These are phyloP conservation scores for Empidonax alnorum DNA, from an alignment of 2,113 vertebrate species.

Conservation along the genomic window DNA sequence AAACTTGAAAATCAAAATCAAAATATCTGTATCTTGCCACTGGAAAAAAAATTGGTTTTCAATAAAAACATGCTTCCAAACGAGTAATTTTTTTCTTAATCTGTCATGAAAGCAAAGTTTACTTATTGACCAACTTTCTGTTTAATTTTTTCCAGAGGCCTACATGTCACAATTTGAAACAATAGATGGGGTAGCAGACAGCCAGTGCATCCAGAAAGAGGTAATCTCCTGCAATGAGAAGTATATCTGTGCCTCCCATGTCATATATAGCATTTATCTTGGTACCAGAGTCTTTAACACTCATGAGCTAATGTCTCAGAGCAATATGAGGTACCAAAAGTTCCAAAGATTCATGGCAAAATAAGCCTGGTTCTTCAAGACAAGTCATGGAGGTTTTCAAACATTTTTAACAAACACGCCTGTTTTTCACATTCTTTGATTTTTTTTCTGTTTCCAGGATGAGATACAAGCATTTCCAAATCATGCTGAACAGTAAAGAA, in stretches of 20 bases:
- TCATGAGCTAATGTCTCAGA: not conserved
- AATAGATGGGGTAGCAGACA: not conserved
- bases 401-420: not conserved
- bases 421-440: not conserved
- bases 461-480: not conserved
- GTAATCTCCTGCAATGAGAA: not conserved
- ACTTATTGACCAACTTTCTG: not conserved
- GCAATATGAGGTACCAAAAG: not conserved
- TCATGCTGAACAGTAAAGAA: not conserved
- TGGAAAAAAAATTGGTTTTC: not conserved
- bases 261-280: not conserved
- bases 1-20: not conserved
- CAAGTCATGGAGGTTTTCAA: not conserved
- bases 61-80: not conserved
- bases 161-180: not conserved
- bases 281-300: not conserved
- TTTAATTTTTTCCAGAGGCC: not conserved
- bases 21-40: not conserved
- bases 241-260: not conserved
- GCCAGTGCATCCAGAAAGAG: not conserved
- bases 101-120: not conserved
- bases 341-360: not conserved
- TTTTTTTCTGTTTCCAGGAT: not conserved
- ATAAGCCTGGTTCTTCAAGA: not conserved
- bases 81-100: not conserved